Percentiles rank a stretch among this genome's conserved stretches.
These are phyloP conservation scores for Oryzias celebensis DNA, from an alignment of 2,113 vertebrate species.

Conservation along the genomic window DNA sequence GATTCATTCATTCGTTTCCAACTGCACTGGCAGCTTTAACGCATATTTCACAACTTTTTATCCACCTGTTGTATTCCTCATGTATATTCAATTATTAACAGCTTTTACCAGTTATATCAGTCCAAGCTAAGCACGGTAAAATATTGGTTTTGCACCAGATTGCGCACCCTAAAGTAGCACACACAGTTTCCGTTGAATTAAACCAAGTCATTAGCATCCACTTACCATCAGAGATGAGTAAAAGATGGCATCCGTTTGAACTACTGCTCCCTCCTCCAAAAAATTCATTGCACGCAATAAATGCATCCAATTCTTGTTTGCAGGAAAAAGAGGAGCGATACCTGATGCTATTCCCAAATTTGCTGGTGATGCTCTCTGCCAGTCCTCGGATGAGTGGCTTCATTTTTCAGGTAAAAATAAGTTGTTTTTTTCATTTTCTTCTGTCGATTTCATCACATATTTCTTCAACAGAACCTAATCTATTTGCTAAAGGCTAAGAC, in stretches of 20 bases:
- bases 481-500: too few species aligned
- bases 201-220: neutral
- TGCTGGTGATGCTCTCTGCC: slow-evolving; percentile 90
- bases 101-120: neutral
- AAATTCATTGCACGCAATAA: neutral
- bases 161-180: neutral
- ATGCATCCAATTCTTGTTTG: neutral
- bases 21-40: slow-evolving; percentile 4
- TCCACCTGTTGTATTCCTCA: slow-evolving; percentile 13
- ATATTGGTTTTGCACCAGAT: neutral
- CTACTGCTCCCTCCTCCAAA: accelerated
- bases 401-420: slow-evolving; percentile 88
- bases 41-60: neutral
- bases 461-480: too few species aligned
- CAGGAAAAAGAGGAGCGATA: slow-evolving; percentile 97
- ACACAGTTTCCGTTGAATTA: neutral
- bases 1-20: slow-evolving; percentile 41
- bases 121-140: neutral
- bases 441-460: too few species aligned
- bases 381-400: slow-evolving; percentile 98
- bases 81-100: neutral
- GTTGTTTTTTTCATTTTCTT: too few species aligned
- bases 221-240: neutral
- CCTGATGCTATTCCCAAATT: slow-evolving; percentile 89
- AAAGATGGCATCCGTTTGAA: neutral